A percentile compares a stretch with the other conserved stretches of the same genome.
These are phyloP conservation scores for Tetheella fluctuosa DNA, from an alignment of 2,888 invertebrate genomes.

Conservation along the genomic window DNA sequence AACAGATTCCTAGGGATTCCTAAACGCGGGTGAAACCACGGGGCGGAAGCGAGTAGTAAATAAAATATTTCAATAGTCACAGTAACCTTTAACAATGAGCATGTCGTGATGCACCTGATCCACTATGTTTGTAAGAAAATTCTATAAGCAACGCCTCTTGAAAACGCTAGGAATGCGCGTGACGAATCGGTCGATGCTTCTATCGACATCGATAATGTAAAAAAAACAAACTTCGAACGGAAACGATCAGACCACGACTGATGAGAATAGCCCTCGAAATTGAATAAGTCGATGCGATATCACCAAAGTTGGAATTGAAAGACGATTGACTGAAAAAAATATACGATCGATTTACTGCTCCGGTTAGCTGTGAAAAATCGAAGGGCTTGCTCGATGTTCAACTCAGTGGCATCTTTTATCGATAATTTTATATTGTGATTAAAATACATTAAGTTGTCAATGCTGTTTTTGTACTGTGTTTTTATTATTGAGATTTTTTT, in stretches of 20 bases:
- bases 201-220: constrained; percentile 58
- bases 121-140: constrained; percentile 43
- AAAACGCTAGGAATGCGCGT: constrained; percentile 75
- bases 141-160: constrained; percentile 55
- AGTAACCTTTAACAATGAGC: background rate
- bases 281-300: constrained; percentile 78
- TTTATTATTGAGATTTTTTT: too few relatives aligned
- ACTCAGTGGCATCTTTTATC: constrained; percentile 24
- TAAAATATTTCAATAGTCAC: too few relatives aligned
- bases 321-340: constrained; percentile 74
- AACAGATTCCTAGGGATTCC: too few relatives aligned
- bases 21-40: too few relatives aligned
- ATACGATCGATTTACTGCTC: constrained; percentile 67
- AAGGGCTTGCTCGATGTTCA: constrained; percentile 20
- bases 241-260: constrained; percentile 74
- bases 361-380: constrained; percentile 52
- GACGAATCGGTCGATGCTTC: constrained; percentile 65
- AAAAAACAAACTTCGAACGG: constrained; percentile 61
- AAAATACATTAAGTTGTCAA: constrained; percentile 25
- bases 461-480: too few relatives aligned
- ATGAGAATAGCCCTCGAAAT: constrained; percentile 75
- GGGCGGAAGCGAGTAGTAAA: too few relatives aligned
- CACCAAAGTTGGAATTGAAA: constrained; percentile 79
- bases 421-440: constrained; percentile 33
- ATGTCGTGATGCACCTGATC: constrained; percentile 48